Evolutionary conservation across 2,113 vertebrate species (phyloP).

Genomic region (Lagopus muta): DNA sequence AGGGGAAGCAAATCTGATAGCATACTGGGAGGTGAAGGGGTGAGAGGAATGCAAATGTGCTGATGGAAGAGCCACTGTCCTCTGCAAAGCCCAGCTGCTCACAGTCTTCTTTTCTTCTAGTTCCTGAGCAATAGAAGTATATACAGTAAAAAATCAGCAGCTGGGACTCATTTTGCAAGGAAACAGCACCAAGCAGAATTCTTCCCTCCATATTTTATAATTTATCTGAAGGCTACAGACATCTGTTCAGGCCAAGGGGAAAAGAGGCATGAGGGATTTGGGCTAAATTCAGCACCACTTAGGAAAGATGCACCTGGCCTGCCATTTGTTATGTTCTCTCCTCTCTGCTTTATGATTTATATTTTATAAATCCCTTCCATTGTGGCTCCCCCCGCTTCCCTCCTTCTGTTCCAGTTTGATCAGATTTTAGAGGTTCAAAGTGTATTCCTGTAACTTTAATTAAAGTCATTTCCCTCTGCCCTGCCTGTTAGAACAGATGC

Average conservation of each 20-base stretch:
- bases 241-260: conserved; percentile 54
- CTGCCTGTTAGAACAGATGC: conserved; percentile 31
- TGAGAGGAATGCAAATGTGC: not conserved
- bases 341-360: conserved; percentile 54
- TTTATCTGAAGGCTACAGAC: conserved; percentile 55
- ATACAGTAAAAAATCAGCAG: conserved; percentile 2
- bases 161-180: not conserved
- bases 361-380: conserved; percentile 54
- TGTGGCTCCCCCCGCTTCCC: not conserved
- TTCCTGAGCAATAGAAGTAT: not conserved
- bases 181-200: not conserved
- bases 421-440: conserved; percentile 52
- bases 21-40: not conserved
- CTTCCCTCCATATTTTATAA: conserved; percentile 52
- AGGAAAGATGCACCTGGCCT: conserved; percentile 58
- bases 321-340: conserved; percentile 59
- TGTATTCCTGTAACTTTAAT: conserved; percentile 58
- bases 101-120: not conserved
- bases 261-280: conserved; percentile 47
- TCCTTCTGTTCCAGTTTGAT: conserved; percentile 65
- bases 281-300: conserved; percentile 66
- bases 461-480: conserved; percentile 50
- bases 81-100: not conserved
- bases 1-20: not conserved
- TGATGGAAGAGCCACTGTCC: not conserved